A percentile compares a stretch with the other conserved stretches of the same genome.
Evolutionary conservation across 2,888 invertebrate genomes (phyloP).

Genomic region (Drosophila recens): DNA sequence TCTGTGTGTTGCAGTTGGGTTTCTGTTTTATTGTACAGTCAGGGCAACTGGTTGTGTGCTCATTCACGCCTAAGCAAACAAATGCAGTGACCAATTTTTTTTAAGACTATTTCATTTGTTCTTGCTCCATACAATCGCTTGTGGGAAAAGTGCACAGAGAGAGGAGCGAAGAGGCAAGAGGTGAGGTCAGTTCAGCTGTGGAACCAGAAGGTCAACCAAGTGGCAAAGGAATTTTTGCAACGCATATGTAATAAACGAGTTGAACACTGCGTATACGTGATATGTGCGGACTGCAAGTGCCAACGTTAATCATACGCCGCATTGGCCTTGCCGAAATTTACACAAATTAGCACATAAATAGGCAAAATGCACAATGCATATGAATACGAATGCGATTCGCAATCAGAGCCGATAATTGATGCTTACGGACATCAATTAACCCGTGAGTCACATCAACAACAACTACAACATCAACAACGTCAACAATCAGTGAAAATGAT

Average conservation of each 20-base stretch:
- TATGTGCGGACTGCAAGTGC: conserved; percentile 22
- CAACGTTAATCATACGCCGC: conserved; percentile 59
- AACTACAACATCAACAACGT: neutral
- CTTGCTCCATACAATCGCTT: conserved; percentile 42
- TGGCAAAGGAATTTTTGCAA: conserved; percentile 63
- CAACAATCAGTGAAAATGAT: conserved; percentile 12
- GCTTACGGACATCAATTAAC: conserved; percentile 59
- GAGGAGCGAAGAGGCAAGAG: conserved; percentile 25
- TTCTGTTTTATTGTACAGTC: neutral
- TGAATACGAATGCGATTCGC: conserved; percentile 14
- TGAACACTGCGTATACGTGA: conserved; percentile 58
- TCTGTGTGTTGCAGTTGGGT: too few relatives aligned
- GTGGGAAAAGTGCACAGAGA: conserved; percentile 1
- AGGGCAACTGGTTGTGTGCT: conserved; percentile 28
- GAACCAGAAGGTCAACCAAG: conserved; percentile 67
- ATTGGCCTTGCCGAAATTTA: conserved; percentile 60
- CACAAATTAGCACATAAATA: conserved; percentile 61
- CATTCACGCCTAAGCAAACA: conserved; percentile 47
- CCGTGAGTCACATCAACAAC: conserved; percentile 38
- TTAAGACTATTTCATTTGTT: conserved; percentile 37
- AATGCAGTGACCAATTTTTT: conserved; percentile 38
- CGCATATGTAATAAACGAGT: conserved; percentile 32
- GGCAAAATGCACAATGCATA: conserved; percentile 16
- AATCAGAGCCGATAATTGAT: conserved; percentile 56
- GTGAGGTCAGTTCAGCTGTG: conserved; percentile 12